Evolutionary conservation across 2,797 vertebrate species (phyloP), one percentile per base, ranked within the genome.

Genomic region (Peromyscus melanophrys): DNA sequence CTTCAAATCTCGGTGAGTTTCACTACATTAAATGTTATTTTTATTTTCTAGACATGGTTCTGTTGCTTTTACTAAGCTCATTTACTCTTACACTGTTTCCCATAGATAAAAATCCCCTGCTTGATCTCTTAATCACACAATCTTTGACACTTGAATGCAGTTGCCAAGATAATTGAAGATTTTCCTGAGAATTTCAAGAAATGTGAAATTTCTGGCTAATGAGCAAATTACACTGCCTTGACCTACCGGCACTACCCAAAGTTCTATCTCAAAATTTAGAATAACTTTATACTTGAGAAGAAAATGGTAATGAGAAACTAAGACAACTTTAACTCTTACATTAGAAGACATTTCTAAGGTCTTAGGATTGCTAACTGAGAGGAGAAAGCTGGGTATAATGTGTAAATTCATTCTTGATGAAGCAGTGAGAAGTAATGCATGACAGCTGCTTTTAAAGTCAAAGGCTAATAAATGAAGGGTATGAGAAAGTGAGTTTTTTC

Each of bases 111-210:
- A 34, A 16, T 83, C 82, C 55, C 34, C 46, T 83, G 12, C 17
- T 94, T 31, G 73, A 14, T 82, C 59, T 80, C 8, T 11, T 90
- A 55, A 65, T 92, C 92, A 80, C 43, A 81, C 83, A 94, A 52
- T 78, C 12, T 23, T 63, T 86, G 75, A 49, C 16, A 78, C 40
- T 89, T 90, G n/a, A 94, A 63, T 82, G 9, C 91, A 57, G 29
- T 55, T 90, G 37, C 77, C 73, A 94, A 96, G 21, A 67, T 75
- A 92, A 69, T 37, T 90, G 31, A 89, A 94, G 61, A 25, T 96
- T 86, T 96, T 92, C 77, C 61, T 63, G 96, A 75, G 77, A 90
- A 81, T 89, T 77, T 85, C 27, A 69, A 49, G 49, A 94, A 82
- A 86, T 16, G 27, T 63, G 21, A 90, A n/a, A 75, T 90, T 96